phyloP scores from a whole-genome alignment of 2,797 vertebrate species.

The Bucorvus abyssinicus region DNA sequence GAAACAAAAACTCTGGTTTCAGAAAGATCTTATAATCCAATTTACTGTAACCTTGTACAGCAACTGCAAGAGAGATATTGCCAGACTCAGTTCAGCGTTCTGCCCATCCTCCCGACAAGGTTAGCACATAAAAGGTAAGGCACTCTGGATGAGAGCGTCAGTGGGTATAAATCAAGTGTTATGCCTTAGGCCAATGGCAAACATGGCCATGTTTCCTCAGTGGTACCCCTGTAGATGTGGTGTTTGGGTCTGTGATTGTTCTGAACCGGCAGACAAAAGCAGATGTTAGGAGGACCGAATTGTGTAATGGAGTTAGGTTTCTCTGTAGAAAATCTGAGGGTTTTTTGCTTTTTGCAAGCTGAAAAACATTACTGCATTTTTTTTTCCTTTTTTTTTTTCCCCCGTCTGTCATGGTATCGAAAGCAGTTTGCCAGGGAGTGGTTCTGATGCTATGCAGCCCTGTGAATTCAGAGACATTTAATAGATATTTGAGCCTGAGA shows the following conservation, averaged over 20 bases:
- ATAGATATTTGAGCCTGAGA: neutral
- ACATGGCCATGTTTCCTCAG: rapidly evolving
- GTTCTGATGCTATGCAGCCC: neutral
- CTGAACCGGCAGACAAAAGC: neutral
- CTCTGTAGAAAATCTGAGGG: neutral
- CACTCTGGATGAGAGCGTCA: neutral
- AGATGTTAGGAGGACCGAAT: neutral
- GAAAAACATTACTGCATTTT: neutral
- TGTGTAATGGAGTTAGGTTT: neutral
- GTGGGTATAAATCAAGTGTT: neutral
- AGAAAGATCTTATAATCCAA: neutral
- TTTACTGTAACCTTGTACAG: neutral
- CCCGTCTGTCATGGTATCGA: neutral
- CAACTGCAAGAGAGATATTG: neutral
- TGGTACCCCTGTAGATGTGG: neutral
- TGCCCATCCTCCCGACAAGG: neutral
- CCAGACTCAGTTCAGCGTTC: neutral
- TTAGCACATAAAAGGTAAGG: neutral
- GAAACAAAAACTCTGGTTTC: neutral
- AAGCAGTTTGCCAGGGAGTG: neutral
- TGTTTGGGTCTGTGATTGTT: neutral
- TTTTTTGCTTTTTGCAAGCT: neutral
- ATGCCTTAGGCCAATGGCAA: neutral
- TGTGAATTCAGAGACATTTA: neutral
- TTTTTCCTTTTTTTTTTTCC: neutral